A percentile compares a stretch with the other conserved stretches of the same genome.
These are phyloP conservation scores for Zaprionus lineosus DNA, from an alignment of 2,888 invertebrate species.

Conservation along the genomic window DNA sequence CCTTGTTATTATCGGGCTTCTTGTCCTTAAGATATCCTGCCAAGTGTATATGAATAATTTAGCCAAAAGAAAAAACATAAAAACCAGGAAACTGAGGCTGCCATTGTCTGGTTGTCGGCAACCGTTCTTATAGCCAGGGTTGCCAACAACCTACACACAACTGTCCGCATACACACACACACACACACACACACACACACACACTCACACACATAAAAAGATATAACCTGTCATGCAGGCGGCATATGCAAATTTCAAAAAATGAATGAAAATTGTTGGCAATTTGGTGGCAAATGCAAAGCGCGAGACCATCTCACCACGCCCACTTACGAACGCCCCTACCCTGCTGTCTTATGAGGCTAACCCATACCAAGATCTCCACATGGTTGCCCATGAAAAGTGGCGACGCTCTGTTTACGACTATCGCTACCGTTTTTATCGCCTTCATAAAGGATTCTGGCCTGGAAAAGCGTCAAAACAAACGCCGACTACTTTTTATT, in stretches of 20 bases:
- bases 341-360: constrained; percentile 6
- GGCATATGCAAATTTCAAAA: constrained; percentile 71
- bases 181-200: background rate
- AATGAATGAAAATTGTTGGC: constrained; percentile 78
- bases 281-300: constrained; percentile 74
- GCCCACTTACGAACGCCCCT: background rate
- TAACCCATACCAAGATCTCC: constrained; percentile 1
- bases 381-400: constrained; percentile 32
- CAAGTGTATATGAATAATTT: constrained; percentile 64
- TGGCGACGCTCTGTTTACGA: constrained; percentile 69
- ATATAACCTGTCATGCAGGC: constrained; percentile 35
- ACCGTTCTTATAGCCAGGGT: constrained; percentile 11
- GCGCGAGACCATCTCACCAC: constrained; percentile 10
- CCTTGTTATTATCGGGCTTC: constrained; percentile 35
- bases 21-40: constrained; percentile 14
- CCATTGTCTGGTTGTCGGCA: constrained; percentile 44
- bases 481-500: constrained; percentile 69
- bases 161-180: background rate
- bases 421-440: constrained; percentile 70
- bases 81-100: constrained; percentile 37
- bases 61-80: constrained; percentile 46
- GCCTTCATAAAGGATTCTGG: constrained; percentile 63
- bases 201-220: background rate
- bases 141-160: constrained; percentile 11
- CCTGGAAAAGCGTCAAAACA: constrained; percentile 63